Evolutionary conservation across 1,140 invertebrate genomes (phyloP).

Genomic region (Ips typographus): DNA sequence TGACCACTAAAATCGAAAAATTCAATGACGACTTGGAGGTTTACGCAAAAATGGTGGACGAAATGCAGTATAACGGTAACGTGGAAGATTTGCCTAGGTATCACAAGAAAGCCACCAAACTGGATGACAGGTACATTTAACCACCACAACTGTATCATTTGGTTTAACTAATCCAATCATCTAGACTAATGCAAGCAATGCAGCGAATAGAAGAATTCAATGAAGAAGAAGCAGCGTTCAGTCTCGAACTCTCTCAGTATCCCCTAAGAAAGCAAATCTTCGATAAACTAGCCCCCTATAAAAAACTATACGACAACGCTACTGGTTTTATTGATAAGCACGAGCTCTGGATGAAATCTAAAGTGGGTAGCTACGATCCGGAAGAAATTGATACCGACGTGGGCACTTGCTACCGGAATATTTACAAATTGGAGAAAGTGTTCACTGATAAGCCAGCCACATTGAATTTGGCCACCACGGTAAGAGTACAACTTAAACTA

Average conservation of each 20-base stretch:
- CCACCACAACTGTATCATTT: too few species aligned
- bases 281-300: slow-evolving; percentile 80
- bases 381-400: slow-evolving; percentile 86
- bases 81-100: slow-evolving; percentile 85
- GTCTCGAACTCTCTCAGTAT: slow-evolving; percentile 88
- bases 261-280: slow-evolving; percentile 74
- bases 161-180: background rate
- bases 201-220: slow-evolving; percentile 88
- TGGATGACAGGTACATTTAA: slow-evolving; percentile 12
- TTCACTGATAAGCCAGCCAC: slow-evolving; percentile 74
- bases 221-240: slow-evolving; percentile 87
- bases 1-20: slow-evolving; percentile 66
- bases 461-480: slow-evolving; percentile 63
- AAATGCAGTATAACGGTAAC: slow-evolving; percentile 87
- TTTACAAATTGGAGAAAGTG: slow-evolving; percentile 87
- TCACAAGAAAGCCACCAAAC: slow-evolving; percentile 55
- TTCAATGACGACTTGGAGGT: slow-evolving; percentile 80
- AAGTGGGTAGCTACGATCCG: slow-evolving; percentile 82
- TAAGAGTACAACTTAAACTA: slow-evolving; percentile 44
- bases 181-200: slow-evolving; percentile 65
- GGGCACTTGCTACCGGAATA: slow-evolving; percentile 73
- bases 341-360: slow-evolving; percentile 79
- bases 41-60: slow-evolving; percentile 79
- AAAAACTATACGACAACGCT: slow-evolving; percentile 85
- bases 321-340: slow-evolving; percentile 84